Base-by-base conservation (phyloP, 2,113 vertebrate species). In the Bujurquina vittata region DNA sequence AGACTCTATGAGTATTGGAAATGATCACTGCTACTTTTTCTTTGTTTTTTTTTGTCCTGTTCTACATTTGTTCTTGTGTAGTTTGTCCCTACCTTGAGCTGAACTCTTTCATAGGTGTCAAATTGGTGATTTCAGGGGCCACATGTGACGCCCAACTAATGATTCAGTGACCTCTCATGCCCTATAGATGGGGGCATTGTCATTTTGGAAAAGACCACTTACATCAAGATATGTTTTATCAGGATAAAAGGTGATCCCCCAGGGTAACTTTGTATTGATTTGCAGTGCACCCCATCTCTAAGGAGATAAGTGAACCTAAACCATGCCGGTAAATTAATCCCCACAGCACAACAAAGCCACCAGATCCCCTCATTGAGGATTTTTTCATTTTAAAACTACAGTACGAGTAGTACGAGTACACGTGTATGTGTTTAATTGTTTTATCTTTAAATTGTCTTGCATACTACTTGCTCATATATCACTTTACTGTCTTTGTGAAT, bases 401-500 rank as follows among this genome's bases (percentile, higher is more conserved):
- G n/a, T n/a, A n/a, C n/a, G n/a, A n/a, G n/a, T 26, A 26, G 26
- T 26, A 26, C 26, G 10, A 11, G 37, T 31, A 29, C 12, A 43
- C 12, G 37, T 60, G 37, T 31, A 5, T 72, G 67, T 54, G 26
- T 0, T 33, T 54, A 49, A 72, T 18, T 73, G 46, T 10, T 57
- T 78, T 75, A 23, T 75, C 52, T 8, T 29, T 6, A 37, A 29
- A 55, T 35, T 3, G 31, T 78, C 10, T 40, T 22, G 15, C 37
- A 23, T 75, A 83, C n/a, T 26, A 26, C 43, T 59, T 11, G 1
- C 55, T 37, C 33, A 46, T 58, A 33, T 10, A 62, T 26, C 3
- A 61, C 72, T 74, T 46, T 37, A 63, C 26, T 22, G 29, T 79
- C 81, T 85, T 74, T 77, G 74, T 76, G 82, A 56, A 84, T 89